Conservation (phyloP, 2,113 vertebrate species). For the Anser brachyrhynchus region DNA sequence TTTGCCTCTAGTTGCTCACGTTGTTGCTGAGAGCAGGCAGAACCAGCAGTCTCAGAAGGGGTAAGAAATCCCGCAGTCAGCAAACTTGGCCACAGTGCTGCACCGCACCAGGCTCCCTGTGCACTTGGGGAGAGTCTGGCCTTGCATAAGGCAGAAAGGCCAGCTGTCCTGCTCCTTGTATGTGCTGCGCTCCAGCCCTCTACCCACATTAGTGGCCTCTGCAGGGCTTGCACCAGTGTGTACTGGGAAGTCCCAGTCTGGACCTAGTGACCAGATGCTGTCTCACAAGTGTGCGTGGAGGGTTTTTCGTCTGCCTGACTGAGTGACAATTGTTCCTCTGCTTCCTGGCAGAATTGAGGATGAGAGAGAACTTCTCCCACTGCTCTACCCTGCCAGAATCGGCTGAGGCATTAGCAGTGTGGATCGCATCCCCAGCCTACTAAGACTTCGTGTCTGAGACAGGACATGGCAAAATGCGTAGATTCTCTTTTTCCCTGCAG, state of each 20-base stretch:
- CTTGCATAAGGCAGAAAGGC: neutral
- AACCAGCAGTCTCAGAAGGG: neutral
- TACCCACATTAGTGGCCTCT: neutral
- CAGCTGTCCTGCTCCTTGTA: neutral
- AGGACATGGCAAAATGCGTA: neutral
- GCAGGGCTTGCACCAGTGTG: neutral
- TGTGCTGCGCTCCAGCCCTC: neutral
- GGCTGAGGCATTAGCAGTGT: neutral
- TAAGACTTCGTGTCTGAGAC: neutral
- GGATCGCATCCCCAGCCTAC: fast-evolving
- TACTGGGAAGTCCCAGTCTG: neutral
- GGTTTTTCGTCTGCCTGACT: neutral
- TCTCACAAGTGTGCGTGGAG: neutral
- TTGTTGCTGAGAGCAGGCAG: neutral
- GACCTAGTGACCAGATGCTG: neutral
- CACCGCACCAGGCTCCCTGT: neutral
- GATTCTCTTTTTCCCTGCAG: neutral
- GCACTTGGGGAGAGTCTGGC: neutral
- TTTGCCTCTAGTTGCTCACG: neutral
- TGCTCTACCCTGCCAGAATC: neutral
- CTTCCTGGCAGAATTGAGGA: too few relatives aligned
- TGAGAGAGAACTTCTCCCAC: neutral
- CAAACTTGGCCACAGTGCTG: neutral
- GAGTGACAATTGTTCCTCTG: neutral
- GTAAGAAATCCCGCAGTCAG: neutral